Conservation (phyloP, 2,888 invertebrate genomes). For the Apeira syringaria region DNA sequence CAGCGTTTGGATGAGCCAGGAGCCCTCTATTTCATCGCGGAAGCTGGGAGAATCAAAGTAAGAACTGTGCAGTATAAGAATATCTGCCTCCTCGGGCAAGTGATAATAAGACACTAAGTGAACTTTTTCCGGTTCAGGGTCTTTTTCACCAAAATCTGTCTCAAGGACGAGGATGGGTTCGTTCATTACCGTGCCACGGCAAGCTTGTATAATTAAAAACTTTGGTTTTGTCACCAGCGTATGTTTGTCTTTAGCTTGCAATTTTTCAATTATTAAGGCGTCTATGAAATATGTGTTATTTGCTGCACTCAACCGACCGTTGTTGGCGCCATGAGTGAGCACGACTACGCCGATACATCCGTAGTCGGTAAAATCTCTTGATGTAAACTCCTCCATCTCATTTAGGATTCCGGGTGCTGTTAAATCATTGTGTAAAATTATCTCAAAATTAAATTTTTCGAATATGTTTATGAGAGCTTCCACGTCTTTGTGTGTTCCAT, state of each 20-base stretch:
- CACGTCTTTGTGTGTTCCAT: conserved; percentile 60
- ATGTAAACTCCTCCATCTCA: conserved; percentile 44
- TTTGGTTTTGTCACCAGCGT: conserved; percentile 63
- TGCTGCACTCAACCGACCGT: conserved; percentile 59
- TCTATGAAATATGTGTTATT: conserved; percentile 59
- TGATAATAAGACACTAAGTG: conserved; percentile 55
- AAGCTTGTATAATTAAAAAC: conserved; percentile 65
- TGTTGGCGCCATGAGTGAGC: conserved; percentile 58
- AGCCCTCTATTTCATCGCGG: conserved; percentile 41
- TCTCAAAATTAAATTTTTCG: conserved; percentile 53
- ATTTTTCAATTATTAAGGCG: conserved; percentile 58
- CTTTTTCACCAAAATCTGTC: conserved; percentile 32
- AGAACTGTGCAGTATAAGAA: conserved; percentile 65
- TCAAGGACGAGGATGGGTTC: conserved; percentile 41
- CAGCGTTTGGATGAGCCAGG: conserved; percentile 68
- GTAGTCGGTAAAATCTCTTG: conserved; percentile 54
- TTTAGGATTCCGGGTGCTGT: conserved; percentile 50
- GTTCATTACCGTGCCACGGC: conserved; percentile 52
- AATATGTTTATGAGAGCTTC: conserved; percentile 51
- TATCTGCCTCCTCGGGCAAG: conserved; percentile 63
- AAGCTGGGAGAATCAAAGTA: conserved; percentile 56
- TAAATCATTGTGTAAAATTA: conserved; percentile 44
- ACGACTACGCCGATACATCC: conserved; percentile 64
- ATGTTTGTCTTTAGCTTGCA: conserved; percentile 55
- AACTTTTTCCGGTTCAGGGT: conserved; percentile 43